Evolutionary conservation across 2,888 invertebrate genomes (phyloP).

Genomic region (Stomorhina lunata): DNA sequence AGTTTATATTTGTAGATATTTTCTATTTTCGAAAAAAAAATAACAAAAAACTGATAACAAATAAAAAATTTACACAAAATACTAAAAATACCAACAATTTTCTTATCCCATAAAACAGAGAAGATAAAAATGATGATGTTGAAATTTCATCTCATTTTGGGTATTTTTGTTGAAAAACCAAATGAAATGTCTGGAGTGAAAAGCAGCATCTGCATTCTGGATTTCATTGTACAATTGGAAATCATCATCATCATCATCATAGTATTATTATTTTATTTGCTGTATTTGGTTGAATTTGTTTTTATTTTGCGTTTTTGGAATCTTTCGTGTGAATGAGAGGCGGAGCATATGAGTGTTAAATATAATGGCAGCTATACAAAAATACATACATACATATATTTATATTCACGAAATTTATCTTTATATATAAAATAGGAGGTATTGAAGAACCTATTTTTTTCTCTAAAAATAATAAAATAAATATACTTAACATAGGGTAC

Average conservation of each 20-base stretch:
- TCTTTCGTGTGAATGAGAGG: constrained; percentile 42
- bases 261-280: constrained; percentile 36
- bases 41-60: not conserved
- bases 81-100: not conserved
- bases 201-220: constrained; percentile 37
- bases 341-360: constrained; percentile 52
- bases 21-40: constrained; percentile 10
- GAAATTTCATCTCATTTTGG: constrained; percentile 17
- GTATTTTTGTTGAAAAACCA: not conserved
- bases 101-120: not conserved
- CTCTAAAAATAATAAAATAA: not conserved
- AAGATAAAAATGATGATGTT: not conserved
- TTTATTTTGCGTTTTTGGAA: not conserved
- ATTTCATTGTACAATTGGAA: constrained; percentile 35
- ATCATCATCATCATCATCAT: constrained; percentile 39
- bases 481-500: not conserved
- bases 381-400: not conserved
- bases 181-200: constrained; percentile 16
- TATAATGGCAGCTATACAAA: constrained; percentile 35
- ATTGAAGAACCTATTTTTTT: constrained; percentile 12
- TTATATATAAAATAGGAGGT: not conserved
- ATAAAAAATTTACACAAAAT: not conserved
- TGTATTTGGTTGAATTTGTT: constrained; percentile 22
- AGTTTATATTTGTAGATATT: not conserved
- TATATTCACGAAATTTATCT: not conserved